Evolutionary conservation across 2,888 invertebrate genomes (phyloP), one percentile per base, ranked within the genome.

Genomic region (Chrysolina americana): DNA sequence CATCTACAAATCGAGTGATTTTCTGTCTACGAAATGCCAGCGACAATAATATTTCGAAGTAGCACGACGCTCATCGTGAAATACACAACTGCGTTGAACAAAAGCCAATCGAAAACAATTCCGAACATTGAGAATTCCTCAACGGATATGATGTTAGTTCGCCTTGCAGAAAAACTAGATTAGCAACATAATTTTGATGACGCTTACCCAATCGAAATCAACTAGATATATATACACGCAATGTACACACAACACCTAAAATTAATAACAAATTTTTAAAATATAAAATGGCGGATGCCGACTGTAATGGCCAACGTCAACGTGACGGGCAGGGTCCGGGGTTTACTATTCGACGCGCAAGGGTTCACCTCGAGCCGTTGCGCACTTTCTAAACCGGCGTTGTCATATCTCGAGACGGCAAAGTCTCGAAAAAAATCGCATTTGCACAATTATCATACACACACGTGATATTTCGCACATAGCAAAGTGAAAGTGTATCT

Each of bases 301-400:
- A 82, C 78, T 82, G 77, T 80, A 84, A 81, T 83, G 82, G 83
- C 80, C 85, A 88, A 89, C 90, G 89, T 89, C 89, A 90, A 90
- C 90, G 90, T 90, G 89, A 89, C 88, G 89, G 88, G 87, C 91
- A 75, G 73, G 77, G 75, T 78, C 78, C 81, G 82, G 93, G 93
- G 93, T 93, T 91, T 92, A 92, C 92, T 92, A 91, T 92, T 91
- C 91, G 92, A 93, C 93, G 94, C 94, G 93, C 93, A 93, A 91
- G 92, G 92, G 79, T 82, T 86, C 84, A 86, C 85, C 86, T 86
- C 85, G 85, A 82, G 83, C 83, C 86, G 83, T 81, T 83, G 82
- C 80, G 80, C 79, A 78, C 73, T 76, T 70, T 63, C 75, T 66
- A 75, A 73, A 65, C 63, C 71, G 48, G 15, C 65, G 73, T 74